Conservation (phyloP, 2,113 vertebrate genomes). For the Megalops atlanticus region DNA sequence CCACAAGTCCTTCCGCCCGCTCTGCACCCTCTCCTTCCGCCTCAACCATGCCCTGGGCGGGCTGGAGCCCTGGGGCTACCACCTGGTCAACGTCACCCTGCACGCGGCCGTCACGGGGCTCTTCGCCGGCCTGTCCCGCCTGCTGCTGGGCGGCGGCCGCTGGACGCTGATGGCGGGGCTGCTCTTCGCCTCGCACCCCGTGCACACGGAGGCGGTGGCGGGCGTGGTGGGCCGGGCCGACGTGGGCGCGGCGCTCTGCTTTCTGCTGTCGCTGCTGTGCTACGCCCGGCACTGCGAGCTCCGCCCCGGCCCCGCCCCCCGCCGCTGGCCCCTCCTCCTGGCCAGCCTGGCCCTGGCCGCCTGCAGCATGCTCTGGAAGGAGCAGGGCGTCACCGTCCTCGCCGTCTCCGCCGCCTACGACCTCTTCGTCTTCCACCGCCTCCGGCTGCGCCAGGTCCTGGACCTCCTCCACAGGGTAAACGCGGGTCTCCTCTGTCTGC, state of each 20-base stretch:
- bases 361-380: conserved; percentile 98
- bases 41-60: conserved; percentile 88
- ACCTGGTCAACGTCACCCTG: conserved; percentile 86
- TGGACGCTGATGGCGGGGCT: conserved; percentile 92
- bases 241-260: conserved; percentile 91
- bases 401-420: conserved; percentile 90
- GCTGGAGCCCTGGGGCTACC: conserved; percentile 94
- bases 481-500: background rate
- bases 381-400: conserved; percentile 94
- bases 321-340: conserved; percentile 86
- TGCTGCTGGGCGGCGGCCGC: conserved; percentile 84
- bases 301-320: conserved; percentile 61
- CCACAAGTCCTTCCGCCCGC: conserved; percentile 96
- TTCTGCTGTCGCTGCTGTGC: conserved; percentile 89
- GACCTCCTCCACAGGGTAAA: conserved; percentile 86
- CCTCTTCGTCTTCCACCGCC: conserved; percentile 85
- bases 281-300: conserved; percentile 85
- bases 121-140: conserved; percentile 87
- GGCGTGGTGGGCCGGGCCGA: conserved; percentile 94
- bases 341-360: conserved; percentile 82
- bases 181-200: conserved; percentile 91
- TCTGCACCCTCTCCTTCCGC: conserved; percentile 96
- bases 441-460: conserved; percentile 84
- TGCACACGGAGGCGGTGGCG: conserved; percentile 94
- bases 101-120: conserved; percentile 86